These are phyloP conservation scores for Frieseomelitta varia DNA, from an alignment of 1,140 invertebrate genomes.

Conservation along the genomic window DNA sequence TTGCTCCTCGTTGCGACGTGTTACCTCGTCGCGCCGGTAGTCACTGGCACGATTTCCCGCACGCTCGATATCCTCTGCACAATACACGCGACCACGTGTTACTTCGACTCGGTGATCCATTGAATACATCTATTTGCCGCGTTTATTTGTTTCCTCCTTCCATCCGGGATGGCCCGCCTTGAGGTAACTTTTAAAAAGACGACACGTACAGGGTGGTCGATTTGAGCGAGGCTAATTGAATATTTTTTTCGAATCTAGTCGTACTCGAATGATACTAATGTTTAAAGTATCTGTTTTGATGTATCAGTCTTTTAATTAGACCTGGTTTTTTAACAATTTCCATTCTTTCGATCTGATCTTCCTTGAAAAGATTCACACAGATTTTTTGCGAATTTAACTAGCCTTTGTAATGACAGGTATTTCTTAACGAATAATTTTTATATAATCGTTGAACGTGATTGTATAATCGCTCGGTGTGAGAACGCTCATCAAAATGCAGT, in stretches of 20 bases:
- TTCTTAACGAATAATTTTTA: neutral
- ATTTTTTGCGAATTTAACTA: neutral
- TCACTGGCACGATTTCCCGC: neutral
- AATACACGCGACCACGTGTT: neutral
- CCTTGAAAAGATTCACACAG: too few relatives aligned
- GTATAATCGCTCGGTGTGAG: too few relatives aligned
- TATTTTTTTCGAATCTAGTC: too few relatives aligned
- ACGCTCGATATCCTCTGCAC: neutral
- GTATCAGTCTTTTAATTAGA: too few relatives aligned
- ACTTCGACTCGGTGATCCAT: neutral
- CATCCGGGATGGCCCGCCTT: neutral
- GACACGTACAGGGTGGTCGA: too few relatives aligned
- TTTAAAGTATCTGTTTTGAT: too few relatives aligned
- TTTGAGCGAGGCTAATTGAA: too few relatives aligned
- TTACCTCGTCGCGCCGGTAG: neutral
- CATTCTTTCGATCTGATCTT: too few relatives aligned
- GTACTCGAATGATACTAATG: too few relatives aligned
- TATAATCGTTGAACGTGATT: neutral
- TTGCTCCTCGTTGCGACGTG: neutral
- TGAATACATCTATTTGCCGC: neutral
- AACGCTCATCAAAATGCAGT: neutral
- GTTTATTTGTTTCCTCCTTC: neutral
- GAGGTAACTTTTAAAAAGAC: neutral
- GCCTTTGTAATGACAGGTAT: neutral
- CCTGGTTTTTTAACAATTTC: too few relatives aligned